A percentile compares a stretch with the other conserved stretches of the same genome.
Evolutionary conservation across 2,888 invertebrate species (phyloP).

Genomic region (Cepaea hortensis): DNA sequence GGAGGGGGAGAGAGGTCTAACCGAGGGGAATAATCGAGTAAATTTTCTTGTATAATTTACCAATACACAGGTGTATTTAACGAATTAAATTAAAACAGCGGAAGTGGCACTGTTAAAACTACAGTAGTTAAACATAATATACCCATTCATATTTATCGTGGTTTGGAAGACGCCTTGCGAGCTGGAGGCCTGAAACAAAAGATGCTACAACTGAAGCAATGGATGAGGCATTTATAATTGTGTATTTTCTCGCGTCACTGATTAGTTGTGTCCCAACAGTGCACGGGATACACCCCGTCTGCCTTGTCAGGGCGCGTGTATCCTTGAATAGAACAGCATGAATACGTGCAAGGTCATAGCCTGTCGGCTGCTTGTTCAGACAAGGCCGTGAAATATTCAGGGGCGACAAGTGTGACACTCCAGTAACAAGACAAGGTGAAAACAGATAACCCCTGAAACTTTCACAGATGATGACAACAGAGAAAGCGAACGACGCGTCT

Average conservation of each 20-base stretch:
- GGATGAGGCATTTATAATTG: neutral
- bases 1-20: no score
- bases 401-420: neutral
- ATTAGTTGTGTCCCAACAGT: neutral
- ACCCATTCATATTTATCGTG: no score
- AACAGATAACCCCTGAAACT: conserved; percentile 4
- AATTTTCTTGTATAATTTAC: no score
- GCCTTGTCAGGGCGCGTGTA: neutral
- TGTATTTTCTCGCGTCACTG: neutral
- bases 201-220: no score
- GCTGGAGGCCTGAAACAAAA: no score
- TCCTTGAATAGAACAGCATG: neutral
- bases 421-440: neutral
- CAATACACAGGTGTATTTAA: no score
- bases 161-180: no score
- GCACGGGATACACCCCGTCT: neutral
- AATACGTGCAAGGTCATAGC: neutral
- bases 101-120: no score
- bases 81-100: no score
- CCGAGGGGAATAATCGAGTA: no score
- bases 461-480: conserved; percentile 21
- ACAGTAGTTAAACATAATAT: no score
- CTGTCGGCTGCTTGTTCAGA: neutral
- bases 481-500: neutral
- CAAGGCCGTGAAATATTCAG: neutral